Conservation (phyloP, 2,113 vertebrate species). For the Coptodon rendalli region DNA sequence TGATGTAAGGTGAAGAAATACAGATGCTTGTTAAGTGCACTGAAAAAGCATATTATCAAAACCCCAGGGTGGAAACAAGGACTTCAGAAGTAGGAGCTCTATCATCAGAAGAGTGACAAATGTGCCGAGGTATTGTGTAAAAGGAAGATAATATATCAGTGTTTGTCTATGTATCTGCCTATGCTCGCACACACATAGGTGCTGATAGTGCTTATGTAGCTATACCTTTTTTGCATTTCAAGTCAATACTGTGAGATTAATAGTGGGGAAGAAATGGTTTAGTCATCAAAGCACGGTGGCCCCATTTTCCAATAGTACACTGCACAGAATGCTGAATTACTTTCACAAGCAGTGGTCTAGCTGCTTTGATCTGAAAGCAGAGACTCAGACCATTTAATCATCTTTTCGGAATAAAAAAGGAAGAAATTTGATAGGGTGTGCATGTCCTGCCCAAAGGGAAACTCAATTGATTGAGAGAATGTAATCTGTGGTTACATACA, state of each 20-base stretch:
- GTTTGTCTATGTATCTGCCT: neutral
- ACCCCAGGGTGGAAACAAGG: neutral
- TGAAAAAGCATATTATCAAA: neutral
- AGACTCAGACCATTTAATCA: constrained; percentile 27
- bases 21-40: constrained; percentile 4
- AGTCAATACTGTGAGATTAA: constrained; percentile 41
- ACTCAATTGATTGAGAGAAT: constrained; percentile 1
- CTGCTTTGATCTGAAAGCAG: constrained; percentile 51
- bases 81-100: neutral
- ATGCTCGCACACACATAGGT: neutral
- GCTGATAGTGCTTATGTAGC: neutral
- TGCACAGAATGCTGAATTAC: constrained; percentile 22
- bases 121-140: neutral
- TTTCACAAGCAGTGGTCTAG: constrained; percentile 6
- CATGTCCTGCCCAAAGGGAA: neutral
- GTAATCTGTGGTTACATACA: constrained; percentile 18
- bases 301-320: constrained; percentile 16
- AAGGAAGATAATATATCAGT: neutral
- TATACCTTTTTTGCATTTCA: constrained; percentile 11
- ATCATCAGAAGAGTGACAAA: neutral
- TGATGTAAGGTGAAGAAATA: constrained; percentile 49
- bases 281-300: constrained; percentile 45
- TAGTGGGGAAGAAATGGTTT: constrained; percentile 29
- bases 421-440: constrained; percentile 1
- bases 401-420: constrained; percentile 1